These are phyloP conservation scores for Intellagama lesueurii DNA, from an alignment of 2,797 vertebrate species.

Conservation along the genomic window DNA sequence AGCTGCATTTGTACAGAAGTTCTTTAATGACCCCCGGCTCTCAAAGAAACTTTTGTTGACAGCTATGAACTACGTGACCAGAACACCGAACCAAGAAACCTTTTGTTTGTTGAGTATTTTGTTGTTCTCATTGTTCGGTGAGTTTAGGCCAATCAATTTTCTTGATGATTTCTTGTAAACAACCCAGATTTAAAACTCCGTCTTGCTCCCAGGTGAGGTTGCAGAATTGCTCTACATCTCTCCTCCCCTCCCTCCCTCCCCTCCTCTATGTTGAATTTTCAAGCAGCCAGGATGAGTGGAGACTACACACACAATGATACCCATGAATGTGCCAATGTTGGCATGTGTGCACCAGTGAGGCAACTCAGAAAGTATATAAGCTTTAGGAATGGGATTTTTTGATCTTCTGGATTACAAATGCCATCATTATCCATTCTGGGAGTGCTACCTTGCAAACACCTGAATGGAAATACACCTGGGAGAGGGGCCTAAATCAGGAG, in stretches of 20 bases:
- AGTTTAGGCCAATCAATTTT: neutral
- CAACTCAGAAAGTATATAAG: too few species aligned
- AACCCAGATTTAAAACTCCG: neutral
- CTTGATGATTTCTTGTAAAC: neutral
- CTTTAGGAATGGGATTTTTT: too few species aligned
- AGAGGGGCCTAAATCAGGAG: too few species aligned
- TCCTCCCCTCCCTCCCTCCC: too few species aligned
- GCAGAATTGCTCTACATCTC: neutral
- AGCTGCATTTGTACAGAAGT: neutral
- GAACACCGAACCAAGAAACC: neutral
- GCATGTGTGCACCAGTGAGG: too few species aligned
- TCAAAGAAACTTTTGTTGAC: neutral
- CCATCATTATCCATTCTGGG: too few species aligned
- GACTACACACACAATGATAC: too few species aligned
- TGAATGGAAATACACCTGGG: too few species aligned
- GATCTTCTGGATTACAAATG: too few species aligned
- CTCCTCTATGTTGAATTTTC: neutral
- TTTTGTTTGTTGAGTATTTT: neutral
- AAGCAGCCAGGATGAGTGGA: too few species aligned
- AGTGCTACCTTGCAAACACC: too few species aligned
- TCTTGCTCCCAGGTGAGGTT: neutral
- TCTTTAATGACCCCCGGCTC: neutral
- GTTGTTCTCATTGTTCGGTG: neutral
- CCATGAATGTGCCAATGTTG: too few species aligned
- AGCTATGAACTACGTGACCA: neutral